Conservation (phyloP, 2,113 vertebrate genomes). For the Bubo scandiacus region DNA sequence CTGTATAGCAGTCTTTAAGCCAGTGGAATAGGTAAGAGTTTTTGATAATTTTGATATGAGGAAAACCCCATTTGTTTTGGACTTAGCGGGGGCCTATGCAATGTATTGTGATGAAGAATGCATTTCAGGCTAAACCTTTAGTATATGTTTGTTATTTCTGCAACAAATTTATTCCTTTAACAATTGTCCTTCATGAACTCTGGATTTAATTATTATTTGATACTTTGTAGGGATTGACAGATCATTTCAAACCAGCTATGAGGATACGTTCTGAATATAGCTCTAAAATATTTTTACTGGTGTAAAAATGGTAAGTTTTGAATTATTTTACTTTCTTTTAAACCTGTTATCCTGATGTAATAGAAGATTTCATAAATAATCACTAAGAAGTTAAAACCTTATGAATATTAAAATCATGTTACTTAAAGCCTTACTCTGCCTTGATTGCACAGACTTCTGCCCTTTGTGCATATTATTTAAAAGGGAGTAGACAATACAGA, state of each 20-base stretch:
- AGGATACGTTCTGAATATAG: background rate
- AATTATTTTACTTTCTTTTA: background rate
- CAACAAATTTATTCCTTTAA: background rate
- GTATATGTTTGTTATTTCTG: background rate
- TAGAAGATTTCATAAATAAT: background rate
- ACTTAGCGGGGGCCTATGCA: background rate
- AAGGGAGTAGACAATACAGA: background rate
- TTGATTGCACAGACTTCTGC: background rate
- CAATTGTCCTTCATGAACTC: background rate
- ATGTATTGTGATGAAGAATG: background rate
- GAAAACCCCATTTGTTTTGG: background rate
- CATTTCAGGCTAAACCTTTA: background rate
- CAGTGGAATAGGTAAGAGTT: background rate
- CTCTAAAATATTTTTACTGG: background rate
- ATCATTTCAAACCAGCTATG: background rate
- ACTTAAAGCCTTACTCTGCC: background rate
- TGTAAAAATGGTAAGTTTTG: background rate
- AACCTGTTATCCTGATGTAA: background rate
- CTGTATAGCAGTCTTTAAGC: background rate
- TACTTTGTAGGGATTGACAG: background rate
- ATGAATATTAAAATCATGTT: conserved; percentile 44
- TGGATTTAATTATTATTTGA: background rate
- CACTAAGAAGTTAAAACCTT: conserved; percentile 16
- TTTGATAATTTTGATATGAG: background rate
- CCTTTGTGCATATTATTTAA: background rate